Evolutionary conservation across 2,113 vertebrate genomes (phyloP), one percentile per base, ranked within the genome.

Genomic region (Sapayoa aenigma): DNA sequence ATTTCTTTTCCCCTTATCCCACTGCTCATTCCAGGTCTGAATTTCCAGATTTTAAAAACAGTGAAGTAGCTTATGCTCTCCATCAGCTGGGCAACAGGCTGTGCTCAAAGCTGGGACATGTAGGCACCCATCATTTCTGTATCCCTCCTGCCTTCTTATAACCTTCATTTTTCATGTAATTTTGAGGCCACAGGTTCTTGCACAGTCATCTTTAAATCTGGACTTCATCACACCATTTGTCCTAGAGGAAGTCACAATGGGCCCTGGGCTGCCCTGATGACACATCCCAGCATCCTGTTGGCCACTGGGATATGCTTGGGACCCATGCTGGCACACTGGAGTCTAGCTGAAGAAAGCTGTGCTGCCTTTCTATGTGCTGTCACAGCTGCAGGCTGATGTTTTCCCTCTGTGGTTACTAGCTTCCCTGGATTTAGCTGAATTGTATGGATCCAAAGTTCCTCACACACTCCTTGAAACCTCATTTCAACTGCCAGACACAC

Each of bases 1-100:
- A 27, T 49, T 87, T 42, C 4, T 58, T 52, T 59, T 6, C 37
- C 28, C 8, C 47, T 52, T 39, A 11, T 83, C 69, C 56, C 20
- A 3, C 42, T 75, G 67, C 83, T 89, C 63, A 41, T 49, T n/a
- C 50, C 42, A 53, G 50, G 46, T 69, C 84, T 91, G 80, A 72
- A 33, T 47, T 46, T 71, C 47, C 74, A 37, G n/a, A 16, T 58
- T 93, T 93, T 87, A 94, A 74, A 92, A 91, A 67, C 33, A 84
- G 78, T 20, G 9, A 46, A 46, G 67, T 0, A 71, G 37, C 52
- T 86, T 76, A 76, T 65, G 71, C 46, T 93, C 53, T 66, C 63
- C 23, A 11, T 83, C 87, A 73, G 75, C 88, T 73, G 91, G 91
- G 62, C 44, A 47, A 49, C 65, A 49, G 86, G 52, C 91, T 90